Evolutionary conservation across 1,140 invertebrate genomes (phyloP), one percentile per base, ranked within the genome.

Genomic region (Neodiprion virginianus): DNA sequence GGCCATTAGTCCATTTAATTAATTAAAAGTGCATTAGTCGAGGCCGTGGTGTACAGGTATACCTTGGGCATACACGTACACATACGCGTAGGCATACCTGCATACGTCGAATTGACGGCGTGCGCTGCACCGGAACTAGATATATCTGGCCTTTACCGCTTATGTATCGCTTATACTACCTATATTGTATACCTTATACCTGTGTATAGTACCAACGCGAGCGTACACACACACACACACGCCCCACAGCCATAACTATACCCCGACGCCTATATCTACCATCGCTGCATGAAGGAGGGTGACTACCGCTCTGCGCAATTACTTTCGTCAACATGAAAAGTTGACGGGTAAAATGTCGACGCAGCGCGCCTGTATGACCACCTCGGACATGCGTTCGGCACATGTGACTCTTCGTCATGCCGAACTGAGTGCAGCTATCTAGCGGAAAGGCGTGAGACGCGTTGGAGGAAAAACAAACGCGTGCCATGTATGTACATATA

Each of bases 1-100:
- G 67, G 77, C 82, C 81, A 86, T 87, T 81, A 83, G 81, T 80
- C 84, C 86, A 86, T 89, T 88, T 89, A 89, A 88, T 89, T 89
- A 89, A 89, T 89, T 89, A 88, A 88, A 88, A 88, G 85, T 88
- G 87, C 87, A 88, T 88, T 88, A 87, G 85, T 84, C 79, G 73
- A 76, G 73, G 78, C 78, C 76, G 76, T 71, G 53, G 53, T 61
- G 4, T 61, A 61, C 53, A 17, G 11, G 8, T 12, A 61, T 61
- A 17, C 28, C 28, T 40, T 40, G 28, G 1, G 28, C 28, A 40
- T 40, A 40, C 28, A 40, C 28, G 1, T 40, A 21, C 17, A 21
- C 17, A 21, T 21, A 61, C n/a, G n/a, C 8, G n/a, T n/a, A 61
- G 5, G n/a, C n/a, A 17, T 61, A 61, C n/a, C 53, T 61, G 0